phyloP scores from a whole-genome alignment of 2,113 vertebrate species.

The Nesoenas mayeri region DNA sequence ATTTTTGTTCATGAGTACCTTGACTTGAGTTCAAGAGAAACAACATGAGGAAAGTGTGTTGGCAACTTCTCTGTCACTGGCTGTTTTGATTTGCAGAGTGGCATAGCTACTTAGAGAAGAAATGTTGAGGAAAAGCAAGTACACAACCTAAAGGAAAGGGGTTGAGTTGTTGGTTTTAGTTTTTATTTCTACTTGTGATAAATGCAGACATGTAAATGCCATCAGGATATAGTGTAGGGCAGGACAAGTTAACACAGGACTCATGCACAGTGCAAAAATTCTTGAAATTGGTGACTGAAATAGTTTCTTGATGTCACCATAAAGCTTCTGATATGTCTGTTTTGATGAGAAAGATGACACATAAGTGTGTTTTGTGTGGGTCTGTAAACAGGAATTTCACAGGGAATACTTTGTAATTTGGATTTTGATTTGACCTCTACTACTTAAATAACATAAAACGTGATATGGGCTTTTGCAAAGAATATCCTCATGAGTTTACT shows the following conservation, averaged over 20 bases:
- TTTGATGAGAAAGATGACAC: not conserved
- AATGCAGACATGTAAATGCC: not conserved
- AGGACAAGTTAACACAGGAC: not conserved
- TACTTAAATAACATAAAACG: not conserved
- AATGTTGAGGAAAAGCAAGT: not conserved
- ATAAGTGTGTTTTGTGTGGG: fast-evolving
- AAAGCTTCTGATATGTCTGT: not conserved
- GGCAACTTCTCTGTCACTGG: not conserved
- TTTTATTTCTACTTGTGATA: not conserved
- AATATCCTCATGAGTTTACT: not conserved
- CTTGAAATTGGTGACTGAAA: not conserved
- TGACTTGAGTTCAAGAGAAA: slow-evolving; percentile 22
- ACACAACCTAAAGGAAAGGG: not conserved
- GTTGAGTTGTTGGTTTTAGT: not conserved
- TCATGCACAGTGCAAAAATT: not conserved
- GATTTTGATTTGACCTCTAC: not conserved
- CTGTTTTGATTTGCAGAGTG: not conserved
- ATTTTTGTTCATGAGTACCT: not conserved
- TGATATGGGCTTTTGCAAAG: not conserved
- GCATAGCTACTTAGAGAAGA: not conserved
- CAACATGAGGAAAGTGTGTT: not conserved
- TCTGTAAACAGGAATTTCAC: not conserved
- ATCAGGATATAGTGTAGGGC: not conserved
- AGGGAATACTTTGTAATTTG: not conserved
- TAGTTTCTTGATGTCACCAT: not conserved